phyloP scores from a whole-genome alignment of 2,113 vertebrate species.

The Bothrops jararaca region DNA sequence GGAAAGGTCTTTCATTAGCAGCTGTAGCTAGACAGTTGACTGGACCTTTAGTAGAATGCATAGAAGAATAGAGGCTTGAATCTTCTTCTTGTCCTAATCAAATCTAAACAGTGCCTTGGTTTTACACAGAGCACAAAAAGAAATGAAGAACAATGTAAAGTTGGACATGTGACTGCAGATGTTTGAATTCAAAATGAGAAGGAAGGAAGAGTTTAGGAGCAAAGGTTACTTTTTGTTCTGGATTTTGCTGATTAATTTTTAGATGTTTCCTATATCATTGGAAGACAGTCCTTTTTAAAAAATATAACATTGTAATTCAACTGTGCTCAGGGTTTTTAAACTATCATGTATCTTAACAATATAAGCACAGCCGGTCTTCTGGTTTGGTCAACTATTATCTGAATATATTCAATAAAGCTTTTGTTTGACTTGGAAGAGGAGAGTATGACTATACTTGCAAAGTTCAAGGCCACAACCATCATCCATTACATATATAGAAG shows the following conservation, averaged over 20 bases:
- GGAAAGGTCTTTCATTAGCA: background rate
- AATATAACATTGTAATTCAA: background rate
- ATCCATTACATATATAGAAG: background rate
- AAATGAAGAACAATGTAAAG: background rate
- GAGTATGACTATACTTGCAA: background rate
- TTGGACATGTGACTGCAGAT: background rate
- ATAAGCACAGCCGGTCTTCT: background rate
- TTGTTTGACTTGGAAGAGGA: background rate
- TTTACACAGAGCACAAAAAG: background rate
- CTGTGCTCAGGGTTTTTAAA: background rate
- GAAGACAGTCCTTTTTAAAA: background rate
- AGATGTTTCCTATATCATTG: background rate
- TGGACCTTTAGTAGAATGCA: background rate
- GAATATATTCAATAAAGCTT: background rate
- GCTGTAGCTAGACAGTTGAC: background rate
- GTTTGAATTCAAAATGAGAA: background rate
- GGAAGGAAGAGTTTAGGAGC: background rate
- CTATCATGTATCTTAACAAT: background rate
- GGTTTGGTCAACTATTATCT: background rate
- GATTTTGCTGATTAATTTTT: background rate
- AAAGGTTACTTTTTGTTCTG: background rate
- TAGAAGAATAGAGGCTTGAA: background rate
- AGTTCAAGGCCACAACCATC: background rate
- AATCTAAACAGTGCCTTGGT: background rate
- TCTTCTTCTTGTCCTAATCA: background rate